Evolutionary conservation across 2,113 vertebrate species (phyloP).

Genomic region (Protobothrops flavoviridis): DNA sequence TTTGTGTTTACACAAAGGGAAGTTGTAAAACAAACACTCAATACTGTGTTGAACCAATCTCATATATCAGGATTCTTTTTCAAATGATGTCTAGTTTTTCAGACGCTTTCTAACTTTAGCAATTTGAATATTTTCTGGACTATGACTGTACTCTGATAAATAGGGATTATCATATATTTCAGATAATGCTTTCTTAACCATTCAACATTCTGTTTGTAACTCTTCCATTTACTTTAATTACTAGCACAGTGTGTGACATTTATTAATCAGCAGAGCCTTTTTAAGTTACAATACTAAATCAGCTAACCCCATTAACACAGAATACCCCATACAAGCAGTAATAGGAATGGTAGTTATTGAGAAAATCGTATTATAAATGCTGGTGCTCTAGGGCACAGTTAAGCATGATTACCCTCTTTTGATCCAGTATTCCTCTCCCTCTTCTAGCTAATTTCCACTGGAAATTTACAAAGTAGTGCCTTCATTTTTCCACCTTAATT

Average conservation of each 20-base stretch:
- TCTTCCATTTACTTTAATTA: slow-evolving; percentile 85
- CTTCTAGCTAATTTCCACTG: slow-evolving; percentile 80
- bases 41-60: slow-evolving; percentile 18
- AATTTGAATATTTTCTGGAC: slow-evolving; percentile 66
- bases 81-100: slow-evolving; percentile 54
- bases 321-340: slow-evolving; percentile 77
- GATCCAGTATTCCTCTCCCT: slow-evolving; percentile 76
- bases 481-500: slow-evolving; percentile 80
- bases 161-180: slow-evolving; percentile 77
- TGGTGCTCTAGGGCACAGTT: slow-evolving; percentile 76
- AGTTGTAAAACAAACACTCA: slow-evolving; percentile 1
- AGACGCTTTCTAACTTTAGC: slow-evolving; percentile 61
- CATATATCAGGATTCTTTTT: slow-evolving; percentile 58
- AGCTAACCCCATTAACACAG: slow-evolving; percentile 85
- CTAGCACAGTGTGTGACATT: slow-evolving; percentile 79
- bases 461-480: slow-evolving; percentile 80
- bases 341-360: slow-evolving; percentile 79
- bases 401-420: slow-evolving; percentile 84
- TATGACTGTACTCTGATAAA: slow-evolving; percentile 71
- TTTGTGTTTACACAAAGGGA: slow-evolving; percentile 3
- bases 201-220: slow-evolving; percentile 79
- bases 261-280: slow-evolving; percentile 82
- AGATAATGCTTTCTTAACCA: slow-evolving; percentile 75
- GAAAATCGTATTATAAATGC: slow-evolving; percentile 76
- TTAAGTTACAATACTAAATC: slow-evolving; percentile 86